Conservation (phyloP, 2,888 invertebrate species). For the Thymelicus acteon region DNA sequence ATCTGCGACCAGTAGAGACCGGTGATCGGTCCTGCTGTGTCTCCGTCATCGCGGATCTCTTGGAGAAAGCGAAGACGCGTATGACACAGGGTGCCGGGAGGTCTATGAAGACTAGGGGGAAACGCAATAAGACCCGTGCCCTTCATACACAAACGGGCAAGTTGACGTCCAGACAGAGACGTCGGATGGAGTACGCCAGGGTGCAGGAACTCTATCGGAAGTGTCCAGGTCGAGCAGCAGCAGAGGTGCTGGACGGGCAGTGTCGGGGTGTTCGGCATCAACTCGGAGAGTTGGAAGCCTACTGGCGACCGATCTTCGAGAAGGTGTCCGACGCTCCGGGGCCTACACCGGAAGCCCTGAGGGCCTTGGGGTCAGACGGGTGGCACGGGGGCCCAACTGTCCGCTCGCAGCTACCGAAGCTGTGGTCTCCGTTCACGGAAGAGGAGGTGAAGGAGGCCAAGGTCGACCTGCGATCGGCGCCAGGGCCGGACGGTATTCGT, state of each 20-base stretch:
- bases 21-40: background rate
- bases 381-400: background rate
- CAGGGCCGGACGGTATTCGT: conserved; percentile 47
- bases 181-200: conserved; percentile 42
- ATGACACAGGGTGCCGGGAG: background rate
- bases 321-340: conserved; percentile 38
- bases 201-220: conserved; percentile 41
- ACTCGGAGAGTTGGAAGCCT: conserved; percentile 42
- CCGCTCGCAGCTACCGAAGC: background rate
- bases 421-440: conserved; percentile 39
- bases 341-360: conserved; percentile 26
- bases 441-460: conserved; percentile 41
- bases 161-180: background rate
- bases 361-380: background rate
- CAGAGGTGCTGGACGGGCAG: conserved; percentile 41
- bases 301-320: conserved; percentile 42
- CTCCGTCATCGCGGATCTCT: background rate
- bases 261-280: conserved; percentile 36
- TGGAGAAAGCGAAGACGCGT: background rate
- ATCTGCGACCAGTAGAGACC: background rate
- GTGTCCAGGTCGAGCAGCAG: conserved; percentile 39
- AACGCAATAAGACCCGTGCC: background rate
- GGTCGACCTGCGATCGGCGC: conserved; percentile 38
- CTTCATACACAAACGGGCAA: conserved; percentile 3
- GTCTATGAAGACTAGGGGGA: background rate